These are phyloP conservation scores for Drosophila yooni DNA, from an alignment of 2,888 invertebrate species.

Conservation along the genomic window DNA sequence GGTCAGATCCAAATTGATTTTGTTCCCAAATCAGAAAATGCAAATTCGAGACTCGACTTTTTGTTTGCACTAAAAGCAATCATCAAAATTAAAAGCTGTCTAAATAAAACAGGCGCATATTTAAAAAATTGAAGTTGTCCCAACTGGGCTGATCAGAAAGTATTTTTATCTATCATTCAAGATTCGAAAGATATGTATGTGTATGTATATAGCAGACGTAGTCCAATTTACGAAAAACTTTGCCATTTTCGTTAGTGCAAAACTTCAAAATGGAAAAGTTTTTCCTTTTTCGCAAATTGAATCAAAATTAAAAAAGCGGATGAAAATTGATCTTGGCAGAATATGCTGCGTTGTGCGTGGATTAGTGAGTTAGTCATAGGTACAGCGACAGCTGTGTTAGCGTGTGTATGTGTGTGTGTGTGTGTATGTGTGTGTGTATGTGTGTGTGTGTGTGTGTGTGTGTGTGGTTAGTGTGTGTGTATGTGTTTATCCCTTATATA, in stretches of 20 bases:
- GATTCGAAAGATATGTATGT: not conserved
- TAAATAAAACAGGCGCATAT: too few relatives aligned
- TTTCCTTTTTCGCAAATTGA: not conserved
- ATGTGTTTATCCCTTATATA: not conserved
- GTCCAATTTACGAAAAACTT: not conserved
- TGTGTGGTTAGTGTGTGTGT: not conserved
- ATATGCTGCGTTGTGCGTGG: not conserved
- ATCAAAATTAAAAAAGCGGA: not conserved
- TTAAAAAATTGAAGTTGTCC: not conserved
- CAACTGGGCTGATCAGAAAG: not conserved
- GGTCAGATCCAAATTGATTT: not conserved
- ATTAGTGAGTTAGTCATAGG: not conserved
- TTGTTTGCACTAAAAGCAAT: not conserved
- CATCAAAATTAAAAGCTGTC: not conserved
- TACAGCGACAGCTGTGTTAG: not conserved
- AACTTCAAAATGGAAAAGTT: not conserved
- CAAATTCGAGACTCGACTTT: not conserved
- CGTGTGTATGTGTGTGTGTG: not conserved
- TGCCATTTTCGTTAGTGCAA: not conserved
- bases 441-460: not conserved
- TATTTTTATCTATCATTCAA: not conserved
- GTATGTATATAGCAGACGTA: not conserved
- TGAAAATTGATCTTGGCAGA: not conserved
- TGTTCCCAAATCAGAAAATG: not conserved
- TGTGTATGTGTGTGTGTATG: not conserved